A percentile compares a stretch with the other conserved stretches of the same genome.
Evolutionary conservation across 1,140 invertebrate species (phyloP).

Genomic region (Neodiprion virginianus): DNA sequence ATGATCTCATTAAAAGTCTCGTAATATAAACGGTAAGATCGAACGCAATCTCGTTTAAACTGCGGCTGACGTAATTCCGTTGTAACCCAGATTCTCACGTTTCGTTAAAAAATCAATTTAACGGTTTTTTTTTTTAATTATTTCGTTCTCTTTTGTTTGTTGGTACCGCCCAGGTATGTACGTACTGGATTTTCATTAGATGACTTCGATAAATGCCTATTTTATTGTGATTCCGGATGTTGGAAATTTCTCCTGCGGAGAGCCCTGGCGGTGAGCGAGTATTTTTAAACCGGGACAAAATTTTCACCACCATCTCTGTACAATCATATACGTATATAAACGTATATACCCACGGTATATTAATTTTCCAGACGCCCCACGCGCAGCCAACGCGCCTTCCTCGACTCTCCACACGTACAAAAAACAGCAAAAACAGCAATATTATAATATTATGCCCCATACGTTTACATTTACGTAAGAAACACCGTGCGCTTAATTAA

Average conservation of each 20-base stretch:
- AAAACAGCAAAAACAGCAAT: too few species aligned
- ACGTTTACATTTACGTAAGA: too few species aligned
- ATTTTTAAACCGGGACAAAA: slow-evolving; percentile 19
- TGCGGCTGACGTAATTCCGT: neutral
- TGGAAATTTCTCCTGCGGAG: neutral
- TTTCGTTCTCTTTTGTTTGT: too few species aligned
- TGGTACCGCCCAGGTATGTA: too few species aligned
- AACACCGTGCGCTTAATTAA: too few species aligned
- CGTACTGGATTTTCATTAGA: neutral
- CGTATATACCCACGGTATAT: slow-evolving; percentile 35
- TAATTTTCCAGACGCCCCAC: slow-evolving; percentile 36
- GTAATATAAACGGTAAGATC: too few species aligned
- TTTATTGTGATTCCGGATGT: neutral
- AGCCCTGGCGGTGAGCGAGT: neutral
- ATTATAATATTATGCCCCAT: too few species aligned
- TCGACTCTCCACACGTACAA: neutral
- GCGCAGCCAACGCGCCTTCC: slow-evolving; percentile 12
- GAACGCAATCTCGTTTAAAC: too few species aligned
- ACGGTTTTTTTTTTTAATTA: neutral
- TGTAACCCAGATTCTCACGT: neutral
- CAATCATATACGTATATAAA: neutral
- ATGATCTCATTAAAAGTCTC: too few species aligned
- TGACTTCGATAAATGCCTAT: neutral
- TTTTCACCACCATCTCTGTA: slow-evolving; percentile 17
- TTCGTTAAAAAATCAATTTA: neutral